Evolutionary conservation across 2,888 invertebrate species (phyloP).

Genomic region (Brachyptera putata): DNA sequence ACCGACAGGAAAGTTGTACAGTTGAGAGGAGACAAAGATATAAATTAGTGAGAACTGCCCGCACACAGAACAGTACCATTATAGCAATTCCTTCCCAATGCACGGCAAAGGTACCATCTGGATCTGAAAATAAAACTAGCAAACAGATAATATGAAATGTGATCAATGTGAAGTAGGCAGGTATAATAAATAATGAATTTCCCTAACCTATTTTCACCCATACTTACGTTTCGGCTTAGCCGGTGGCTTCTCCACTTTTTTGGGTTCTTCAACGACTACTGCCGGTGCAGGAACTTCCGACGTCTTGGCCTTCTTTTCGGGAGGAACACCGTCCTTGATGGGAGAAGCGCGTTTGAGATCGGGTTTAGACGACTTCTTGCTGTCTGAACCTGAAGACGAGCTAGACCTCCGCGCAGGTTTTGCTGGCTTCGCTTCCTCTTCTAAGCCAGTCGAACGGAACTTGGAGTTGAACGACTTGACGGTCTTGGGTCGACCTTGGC

Average conservation of each 20-base stretch:
- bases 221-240: constrained; percentile 90
- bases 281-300: constrained; percentile 43
- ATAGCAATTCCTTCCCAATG: neutral
- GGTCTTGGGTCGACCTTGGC: constrained; percentile 70
- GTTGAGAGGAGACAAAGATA: no score
- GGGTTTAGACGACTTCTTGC: neutral
- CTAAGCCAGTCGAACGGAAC: constrained; percentile 86
- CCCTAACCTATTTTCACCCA: constrained; percentile 34
- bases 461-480: constrained; percentile 89
- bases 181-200: neutral
- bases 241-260: constrained; percentile 62
- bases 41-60: no score
- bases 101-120: neutral
- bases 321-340: constrained; percentile 47
- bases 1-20: no score
- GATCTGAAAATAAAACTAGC: constrained; percentile 13
- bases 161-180: no score
- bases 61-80: no score
- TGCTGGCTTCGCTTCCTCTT: constrained; percentile 80
- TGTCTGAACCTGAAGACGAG: neutral
- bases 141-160: constrained; percentile 8
- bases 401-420: constrained; percentile 15
- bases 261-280: constrained; percentile 35
- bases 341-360: constrained; percentile 35
- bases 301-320: constrained; percentile 72